These are phyloP conservation scores for Platyura marginata DNA, from an alignment of 1,140 invertebrate genomes.

Conservation along the genomic window DNA sequence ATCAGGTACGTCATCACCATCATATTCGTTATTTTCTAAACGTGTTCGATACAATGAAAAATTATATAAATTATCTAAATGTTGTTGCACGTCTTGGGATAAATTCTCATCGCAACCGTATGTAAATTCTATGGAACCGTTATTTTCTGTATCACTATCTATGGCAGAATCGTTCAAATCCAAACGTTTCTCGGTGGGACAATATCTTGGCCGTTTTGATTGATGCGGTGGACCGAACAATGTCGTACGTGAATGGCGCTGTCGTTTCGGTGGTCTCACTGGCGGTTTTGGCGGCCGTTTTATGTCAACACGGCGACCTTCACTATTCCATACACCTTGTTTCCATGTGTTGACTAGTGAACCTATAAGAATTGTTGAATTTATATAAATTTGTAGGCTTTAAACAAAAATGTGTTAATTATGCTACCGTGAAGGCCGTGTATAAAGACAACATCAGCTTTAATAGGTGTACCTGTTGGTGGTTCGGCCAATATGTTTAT, in stretches of 20 bases:
- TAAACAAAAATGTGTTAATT: too few relatives aligned
- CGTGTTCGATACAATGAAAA: neutral
- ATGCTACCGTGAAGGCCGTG: constrained; percentile 30
- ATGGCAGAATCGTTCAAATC: neutral
- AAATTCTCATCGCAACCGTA: neutral
- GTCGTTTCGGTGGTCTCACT: constrained; percentile 18
- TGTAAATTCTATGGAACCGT: neutral
- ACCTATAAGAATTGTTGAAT: too few relatives aligned
- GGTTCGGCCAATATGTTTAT: constrained; percentile 24
- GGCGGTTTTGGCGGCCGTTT: constrained; percentile 18
- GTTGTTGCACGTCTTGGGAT: neutral
- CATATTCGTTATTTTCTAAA: too few relatives aligned
- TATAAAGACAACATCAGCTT: constrained; percentile 34
- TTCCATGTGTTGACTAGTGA: constrained; percentile 35
- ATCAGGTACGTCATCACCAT: neutral
- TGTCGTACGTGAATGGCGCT: constrained; percentile 16
- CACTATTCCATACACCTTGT: constrained; percentile 30
- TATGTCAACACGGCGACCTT: constrained; percentile 19
- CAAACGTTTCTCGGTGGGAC: constrained; percentile 1
- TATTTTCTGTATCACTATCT: neutral
- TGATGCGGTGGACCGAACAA: constrained; percentile 14
- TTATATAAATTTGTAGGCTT: too few relatives aligned
- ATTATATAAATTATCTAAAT: neutral
- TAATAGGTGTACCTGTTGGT: constrained; percentile 17
- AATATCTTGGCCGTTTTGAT: constrained; percentile 15